Conservation (phyloP, 2,888 invertebrate genomes). For the Mesorhabditis sp. region DNA sequence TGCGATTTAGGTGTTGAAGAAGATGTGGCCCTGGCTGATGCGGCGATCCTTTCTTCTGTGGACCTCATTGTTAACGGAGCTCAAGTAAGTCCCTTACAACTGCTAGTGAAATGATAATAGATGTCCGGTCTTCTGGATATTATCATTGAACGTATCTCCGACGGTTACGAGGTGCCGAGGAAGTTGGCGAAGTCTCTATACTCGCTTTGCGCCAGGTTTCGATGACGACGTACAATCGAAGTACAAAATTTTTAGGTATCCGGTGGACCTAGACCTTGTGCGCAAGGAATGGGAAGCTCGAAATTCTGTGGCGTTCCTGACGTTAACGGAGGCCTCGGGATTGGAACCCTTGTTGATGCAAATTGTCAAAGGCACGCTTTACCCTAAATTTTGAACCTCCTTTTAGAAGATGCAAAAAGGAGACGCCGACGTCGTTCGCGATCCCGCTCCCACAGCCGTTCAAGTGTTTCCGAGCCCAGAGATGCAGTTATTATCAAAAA, state of each 20-base stretch:
- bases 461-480: neutral
- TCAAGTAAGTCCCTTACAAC: neutral
- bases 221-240: neutral
- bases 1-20: constrained; percentile 9
- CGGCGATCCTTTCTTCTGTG: constrained; percentile 12
- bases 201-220: neutral
- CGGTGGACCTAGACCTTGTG: neutral
- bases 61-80: constrained; percentile 24
- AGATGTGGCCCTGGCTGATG: constrained; percentile 7
- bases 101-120: neutral
- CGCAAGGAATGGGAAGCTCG: constrained; percentile 5
- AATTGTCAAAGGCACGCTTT: neutral
- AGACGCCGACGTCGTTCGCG: neutral
- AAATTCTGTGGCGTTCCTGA: constrained; percentile 5
- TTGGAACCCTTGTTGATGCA: constrained; percentile 11
- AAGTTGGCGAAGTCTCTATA: neutral
- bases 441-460: neutral
- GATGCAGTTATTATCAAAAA: constrained; percentile 8
- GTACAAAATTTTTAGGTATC: neutral
- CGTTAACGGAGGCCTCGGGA: constrained; percentile 14
- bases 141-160: neutral
- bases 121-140: neutral
- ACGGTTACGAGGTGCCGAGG: neutral
- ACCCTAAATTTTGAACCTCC: neutral
- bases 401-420: neutral